A percentile compares a stretch with the other conserved stretches of the same genome.
Evolutionary conservation across 1,140 invertebrate genomes (phyloP).

Genomic region (Aricia agestis): DNA sequence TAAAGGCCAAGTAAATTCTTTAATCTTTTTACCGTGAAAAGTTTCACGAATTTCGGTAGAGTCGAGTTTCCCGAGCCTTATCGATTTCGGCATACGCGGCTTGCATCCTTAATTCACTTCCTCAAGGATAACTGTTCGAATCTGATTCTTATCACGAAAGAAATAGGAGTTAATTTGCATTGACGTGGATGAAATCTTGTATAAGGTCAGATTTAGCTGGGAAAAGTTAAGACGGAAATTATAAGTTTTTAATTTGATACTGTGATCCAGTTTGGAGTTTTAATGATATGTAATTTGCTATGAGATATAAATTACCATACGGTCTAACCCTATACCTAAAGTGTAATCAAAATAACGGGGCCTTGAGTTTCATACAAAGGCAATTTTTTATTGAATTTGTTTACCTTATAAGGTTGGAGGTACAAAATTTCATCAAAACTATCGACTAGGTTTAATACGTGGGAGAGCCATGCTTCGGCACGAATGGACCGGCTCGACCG

Average conservation of each 20-base stretch:
- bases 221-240: constrained; percentile 29
- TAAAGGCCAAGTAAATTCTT: not conserved
- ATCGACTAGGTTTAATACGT: no score
- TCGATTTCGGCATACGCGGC: constrained; percentile 44
- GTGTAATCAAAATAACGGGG: no score
- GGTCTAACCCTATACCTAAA: no score
- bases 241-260: constrained; percentile 15
- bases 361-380: no score
- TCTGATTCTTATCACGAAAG: not conserved
- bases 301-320: no score
- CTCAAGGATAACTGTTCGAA: not conserved
- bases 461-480: no score
- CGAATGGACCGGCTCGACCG: no score
- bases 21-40: constrained; percentile 12
- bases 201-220: constrained; percentile 33
- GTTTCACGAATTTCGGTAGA: constrained; percentile 29
- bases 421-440: no score
- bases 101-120: constrained; percentile 42
- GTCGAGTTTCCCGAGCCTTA: constrained; percentile 33
- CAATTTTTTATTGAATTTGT: no score
- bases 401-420: no score
- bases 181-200: not conserved
- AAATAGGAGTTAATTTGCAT: not conserved
- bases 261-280: not conserved
- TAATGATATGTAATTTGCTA: not conserved